Percentiles rank a stretch among this genome's conserved stretches.
Conservation (phyloP, 92 coral and sea anemone species). For the Epizoanthus illoricatus region DNA sequence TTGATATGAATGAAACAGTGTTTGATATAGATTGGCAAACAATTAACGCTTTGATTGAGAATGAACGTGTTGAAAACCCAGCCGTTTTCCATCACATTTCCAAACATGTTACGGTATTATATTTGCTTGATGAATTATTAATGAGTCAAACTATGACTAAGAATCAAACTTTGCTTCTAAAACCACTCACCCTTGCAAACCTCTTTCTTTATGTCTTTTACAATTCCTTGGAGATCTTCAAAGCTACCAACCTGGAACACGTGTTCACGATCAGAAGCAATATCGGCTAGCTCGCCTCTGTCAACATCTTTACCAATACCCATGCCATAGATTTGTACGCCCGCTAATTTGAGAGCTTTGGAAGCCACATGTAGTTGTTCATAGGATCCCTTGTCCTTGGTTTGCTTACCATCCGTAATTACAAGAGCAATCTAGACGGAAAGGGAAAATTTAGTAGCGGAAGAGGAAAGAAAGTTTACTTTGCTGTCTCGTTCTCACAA, state of each 20-base stretch:
- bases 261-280: slow-evolving; percentile 6
- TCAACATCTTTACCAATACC: slow-evolving; percentile 25
- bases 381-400: slow-evolving; percentile 25
- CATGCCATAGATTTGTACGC: slow-evolving; percentile 14
- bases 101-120: too few relatives aligned
- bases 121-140: too few relatives aligned
- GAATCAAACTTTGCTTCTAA: too few relatives aligned
- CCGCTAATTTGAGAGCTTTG: slow-evolving; percentile 10
- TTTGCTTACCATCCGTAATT: slow-evolving; percentile 33
- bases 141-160: too few relatives aligned
- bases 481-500: not conserved
- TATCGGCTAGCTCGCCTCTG: not conserved
- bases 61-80: too few relatives aligned
- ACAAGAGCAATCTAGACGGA: slow-evolving; percentile 29
- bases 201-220: slow-evolving; percentile 5
- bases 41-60: too few relatives aligned
- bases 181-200: slow-evolving; percentile 17
- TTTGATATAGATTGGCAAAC: too few relatives aligned
- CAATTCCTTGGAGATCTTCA: slow-evolving; percentile 20
- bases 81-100: too few relatives aligned
- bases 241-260: slow-evolving; percentile 22
- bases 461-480: not conserved
- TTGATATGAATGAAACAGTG: too few relatives aligned
- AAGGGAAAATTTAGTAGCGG: not conserved
- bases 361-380: slow-evolving; percentile 19